Conservation (phyloP, 2,797 vertebrate genomes). For the Toxotes lorentzi region DNA sequence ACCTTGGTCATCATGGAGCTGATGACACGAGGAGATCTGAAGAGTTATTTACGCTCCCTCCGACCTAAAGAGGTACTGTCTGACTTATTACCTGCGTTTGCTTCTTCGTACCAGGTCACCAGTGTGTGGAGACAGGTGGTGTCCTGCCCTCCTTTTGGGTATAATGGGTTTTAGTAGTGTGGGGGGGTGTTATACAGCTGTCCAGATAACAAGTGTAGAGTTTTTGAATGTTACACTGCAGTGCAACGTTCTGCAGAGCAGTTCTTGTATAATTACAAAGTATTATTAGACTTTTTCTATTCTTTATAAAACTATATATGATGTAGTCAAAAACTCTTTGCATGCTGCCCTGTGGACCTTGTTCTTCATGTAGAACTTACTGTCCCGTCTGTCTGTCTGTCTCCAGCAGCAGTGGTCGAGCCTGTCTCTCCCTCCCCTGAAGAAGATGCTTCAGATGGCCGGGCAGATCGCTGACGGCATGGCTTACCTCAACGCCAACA, state of each 20-base stretch:
- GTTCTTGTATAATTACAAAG: not conserved
- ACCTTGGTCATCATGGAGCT: constrained; percentile 99
- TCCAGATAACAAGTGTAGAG: not conserved
- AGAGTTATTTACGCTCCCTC: constrained; percentile 95
- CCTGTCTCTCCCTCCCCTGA: constrained; percentile 91
- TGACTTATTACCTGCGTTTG: not conserved
- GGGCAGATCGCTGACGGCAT: constrained; percentile 98
- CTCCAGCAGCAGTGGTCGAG: constrained; percentile 87
- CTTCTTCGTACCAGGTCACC: not conserved
- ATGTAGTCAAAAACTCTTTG: not conserved
- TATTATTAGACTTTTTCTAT: no score
- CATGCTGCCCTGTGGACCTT: not conserved
- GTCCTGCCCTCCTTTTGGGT: not conserved
- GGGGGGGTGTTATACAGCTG: not conserved
- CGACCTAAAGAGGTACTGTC: constrained; percentile 92
- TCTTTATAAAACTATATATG: not conserved
- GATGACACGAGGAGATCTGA: constrained; percentile 97
- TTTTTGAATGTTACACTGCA: not conserved
- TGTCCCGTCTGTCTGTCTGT: constrained; percentile 2
- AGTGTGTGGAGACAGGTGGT: not conserved
- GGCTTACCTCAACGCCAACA: constrained; percentile 98
- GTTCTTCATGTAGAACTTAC: not conserved
- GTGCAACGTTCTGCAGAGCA: not conserved
- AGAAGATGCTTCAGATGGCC: constrained; percentile 99
- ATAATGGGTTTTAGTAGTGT: not conserved